Conservation (phyloP, 1,140 invertebrate species). For the Drosophila malerkotliana region DNA sequence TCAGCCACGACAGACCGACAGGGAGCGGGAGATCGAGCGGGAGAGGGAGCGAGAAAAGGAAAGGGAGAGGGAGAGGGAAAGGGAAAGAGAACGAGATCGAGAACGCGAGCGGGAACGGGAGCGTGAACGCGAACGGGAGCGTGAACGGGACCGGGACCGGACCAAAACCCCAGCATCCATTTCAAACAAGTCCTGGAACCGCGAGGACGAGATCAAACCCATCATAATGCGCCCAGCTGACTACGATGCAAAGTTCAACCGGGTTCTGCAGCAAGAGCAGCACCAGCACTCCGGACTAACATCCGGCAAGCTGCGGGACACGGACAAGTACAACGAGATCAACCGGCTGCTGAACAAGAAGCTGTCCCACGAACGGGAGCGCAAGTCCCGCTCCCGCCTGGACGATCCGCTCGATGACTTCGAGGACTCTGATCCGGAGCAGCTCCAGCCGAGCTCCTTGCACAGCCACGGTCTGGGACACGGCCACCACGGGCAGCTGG, state of each 20-base stretch:
- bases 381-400: conserved; percentile 50
- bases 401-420: conserved; percentile 65
- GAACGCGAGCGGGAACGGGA: conserved; percentile 14
- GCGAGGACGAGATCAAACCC: conserved; percentile 80
- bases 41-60: conserved; percentile 32
- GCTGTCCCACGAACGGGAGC: conserved; percentile 45
- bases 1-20: conserved; percentile 58
- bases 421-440: conserved; percentile 65
- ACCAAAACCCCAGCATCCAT: conserved; percentile 60
- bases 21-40: conserved; percentile 35
- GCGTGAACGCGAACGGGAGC: conserved; percentile 40
- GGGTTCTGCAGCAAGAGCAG: conserved; percentile 72
- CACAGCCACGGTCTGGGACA: conserved; percentile 11
- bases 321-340: conserved; percentile 78
- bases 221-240: conserved; percentile 78
- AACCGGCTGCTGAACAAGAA: conserved; percentile 78
- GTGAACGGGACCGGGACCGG: conserved; percentile 42
- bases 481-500: conserved; percentile 9
- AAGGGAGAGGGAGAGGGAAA: conserved; percentile 44
- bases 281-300: conserved; percentile 19
- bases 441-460: conserved; percentile 6
- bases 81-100: conserved; percentile 35
- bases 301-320: conserved; percentile 55
- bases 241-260: conserved; percentile 82
- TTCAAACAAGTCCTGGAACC: conserved; percentile 62